Conservation (phyloP, 2,888 invertebrate genomes). For the Clostera curtula region DNA sequence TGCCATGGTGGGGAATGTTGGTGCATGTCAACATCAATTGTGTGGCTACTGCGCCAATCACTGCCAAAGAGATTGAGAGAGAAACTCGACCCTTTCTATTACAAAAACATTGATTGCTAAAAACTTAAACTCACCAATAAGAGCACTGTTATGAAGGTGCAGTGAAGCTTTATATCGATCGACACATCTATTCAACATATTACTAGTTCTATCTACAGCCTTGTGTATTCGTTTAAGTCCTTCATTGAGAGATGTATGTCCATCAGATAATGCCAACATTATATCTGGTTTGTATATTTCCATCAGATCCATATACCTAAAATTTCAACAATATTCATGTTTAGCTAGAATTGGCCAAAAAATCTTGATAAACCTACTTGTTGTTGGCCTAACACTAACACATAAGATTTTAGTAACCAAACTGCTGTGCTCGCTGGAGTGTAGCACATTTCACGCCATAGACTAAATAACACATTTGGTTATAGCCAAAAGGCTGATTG, state of each 20-base stretch:
- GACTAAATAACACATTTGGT: too few relatives aligned
- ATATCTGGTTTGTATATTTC: slow-evolving; percentile 87
- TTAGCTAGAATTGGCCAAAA: not conserved
- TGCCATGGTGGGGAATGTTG: too few relatives aligned
- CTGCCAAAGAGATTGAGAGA: too few relatives aligned
- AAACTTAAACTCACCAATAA: slow-evolving; percentile 69
- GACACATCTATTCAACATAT: slow-evolving; percentile 81
- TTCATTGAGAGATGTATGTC: slow-evolving; percentile 79
- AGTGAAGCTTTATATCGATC: slow-evolving; percentile 77
- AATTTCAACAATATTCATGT: slow-evolving; percentile 21
- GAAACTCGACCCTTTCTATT: too few relatives aligned
- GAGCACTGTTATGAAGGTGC: slow-evolving; percentile 42
- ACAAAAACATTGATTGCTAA: too few relatives aligned
- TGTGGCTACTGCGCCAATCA: too few relatives aligned
- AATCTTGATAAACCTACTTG: not conserved
- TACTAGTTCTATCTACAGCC: slow-evolving; percentile 80
- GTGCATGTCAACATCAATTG: too few relatives aligned
- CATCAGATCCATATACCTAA: slow-evolving; percentile 84
- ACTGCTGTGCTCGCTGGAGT: too few relatives aligned
- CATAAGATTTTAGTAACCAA: too few relatives aligned
- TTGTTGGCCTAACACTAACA: too few relatives aligned
- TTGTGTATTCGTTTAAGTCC: slow-evolving; percentile 81
- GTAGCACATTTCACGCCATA: too few relatives aligned
- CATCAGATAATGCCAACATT: slow-evolving; percentile 87
- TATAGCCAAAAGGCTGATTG: too few relatives aligned